A percentile compares a stretch with the other conserved stretches of the same genome.
Evolutionary conservation across 2,797 vertebrate species (phyloP).

Genomic region (Carcharodon carcharias): DNA sequence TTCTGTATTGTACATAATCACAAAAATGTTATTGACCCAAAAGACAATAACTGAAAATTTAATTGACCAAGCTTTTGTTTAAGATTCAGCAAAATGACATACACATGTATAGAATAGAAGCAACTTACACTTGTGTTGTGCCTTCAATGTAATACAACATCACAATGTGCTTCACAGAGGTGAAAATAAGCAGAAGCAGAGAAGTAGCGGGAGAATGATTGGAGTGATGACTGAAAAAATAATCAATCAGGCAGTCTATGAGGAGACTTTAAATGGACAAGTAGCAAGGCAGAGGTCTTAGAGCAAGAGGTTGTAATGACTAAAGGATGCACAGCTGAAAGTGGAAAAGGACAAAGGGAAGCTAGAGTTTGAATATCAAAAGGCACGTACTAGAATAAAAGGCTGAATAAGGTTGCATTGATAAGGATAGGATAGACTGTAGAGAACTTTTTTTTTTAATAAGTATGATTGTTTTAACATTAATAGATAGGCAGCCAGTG

Average conservation of each 20-base stretch:
- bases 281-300: background rate
- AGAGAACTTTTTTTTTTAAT: background rate
- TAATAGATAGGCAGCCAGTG: background rate
- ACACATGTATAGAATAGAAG: background rate
- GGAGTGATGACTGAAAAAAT: background rate
- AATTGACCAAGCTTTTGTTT: background rate
- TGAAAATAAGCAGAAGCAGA: background rate
- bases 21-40: constrained; percentile 5
- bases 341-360: background rate
- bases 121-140: background rate
- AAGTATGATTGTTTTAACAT: background rate
- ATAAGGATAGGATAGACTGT: background rate
- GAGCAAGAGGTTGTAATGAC: background rate
- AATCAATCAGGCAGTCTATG: background rate
- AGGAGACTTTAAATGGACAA: background rate
- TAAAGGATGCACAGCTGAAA: background rate
- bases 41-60: constrained; percentile 23
- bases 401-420: background rate
- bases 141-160: background rate
- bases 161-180: background rate
- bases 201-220: background rate
- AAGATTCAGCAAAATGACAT: background rate
- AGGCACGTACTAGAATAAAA: background rate
- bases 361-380: background rate
- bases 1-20: constrained; percentile 17